Percentiles rank a stretch among this genome's conserved stretches.
Evolutionary conservation across 2,113 vertebrate genomes (phyloP).

Genomic region (Columba livia): DNA sequence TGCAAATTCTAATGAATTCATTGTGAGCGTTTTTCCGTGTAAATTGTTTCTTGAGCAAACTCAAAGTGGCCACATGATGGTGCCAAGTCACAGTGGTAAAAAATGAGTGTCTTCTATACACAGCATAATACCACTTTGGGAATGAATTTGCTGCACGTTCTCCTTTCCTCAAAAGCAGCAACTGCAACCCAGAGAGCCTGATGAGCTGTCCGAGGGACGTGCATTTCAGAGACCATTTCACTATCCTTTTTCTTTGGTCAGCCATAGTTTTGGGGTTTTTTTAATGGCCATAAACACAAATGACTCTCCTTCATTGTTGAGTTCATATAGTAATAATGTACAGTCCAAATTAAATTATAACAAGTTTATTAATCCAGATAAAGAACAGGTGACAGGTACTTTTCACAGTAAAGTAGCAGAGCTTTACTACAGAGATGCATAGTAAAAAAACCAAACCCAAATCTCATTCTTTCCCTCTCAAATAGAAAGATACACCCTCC

Average conservation of each 20-base stretch:
- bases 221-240: background rate
- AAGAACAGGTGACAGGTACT: background rate
- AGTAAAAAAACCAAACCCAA: background rate
- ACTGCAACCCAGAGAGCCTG: background rate
- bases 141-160: background rate
- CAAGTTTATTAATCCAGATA: background rate
- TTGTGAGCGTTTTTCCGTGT: background rate
- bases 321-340: background rate
- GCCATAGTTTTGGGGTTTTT: background rate
- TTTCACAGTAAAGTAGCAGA: background rate
- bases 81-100: constrained; percentile 54
- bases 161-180: background rate
- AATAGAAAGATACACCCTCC: background rate
- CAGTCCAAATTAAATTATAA: background rate
- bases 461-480: background rate
- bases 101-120: background rate
- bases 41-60: background rate
- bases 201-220: background rate
- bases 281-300: background rate
- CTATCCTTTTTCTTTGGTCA: background rate
- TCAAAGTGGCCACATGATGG: constrained; percentile 57
- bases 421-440: background rate
- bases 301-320: background rate
- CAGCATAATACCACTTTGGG: fast-evolving
- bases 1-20: background rate